Percentiles rank a stretch among this genome's conserved stretches.
Evolutionary conservation across 2,113 vertebrate genomes (phyloP).

Genomic region (Boleophthalmus pectinirostris): DNA sequence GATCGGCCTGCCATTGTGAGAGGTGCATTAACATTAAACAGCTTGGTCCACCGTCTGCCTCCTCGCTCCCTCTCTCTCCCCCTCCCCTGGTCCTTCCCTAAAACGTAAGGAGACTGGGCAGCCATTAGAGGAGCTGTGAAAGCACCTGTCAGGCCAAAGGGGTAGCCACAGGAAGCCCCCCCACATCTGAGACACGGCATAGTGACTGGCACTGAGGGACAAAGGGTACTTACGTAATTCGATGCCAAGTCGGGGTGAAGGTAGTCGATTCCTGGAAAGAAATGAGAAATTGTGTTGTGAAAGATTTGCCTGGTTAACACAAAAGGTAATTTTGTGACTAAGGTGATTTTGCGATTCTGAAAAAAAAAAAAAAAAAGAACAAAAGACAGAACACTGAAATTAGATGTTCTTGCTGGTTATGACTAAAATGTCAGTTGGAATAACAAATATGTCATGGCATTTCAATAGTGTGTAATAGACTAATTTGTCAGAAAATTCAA

Average conservation of each 20-base stretch:
- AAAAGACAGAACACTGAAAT: not conserved
- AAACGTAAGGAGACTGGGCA: conserved; percentile 62
- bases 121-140: conserved; percentile 58
- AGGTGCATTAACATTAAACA: conserved; percentile 73
- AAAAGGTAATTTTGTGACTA: not conserved
- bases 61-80: not conserved
- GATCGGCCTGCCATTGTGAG: conserved; percentile 62
- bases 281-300: not conserved
- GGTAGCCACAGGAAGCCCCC: conserved; percentile 23
- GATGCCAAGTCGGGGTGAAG: conserved; percentile 94
- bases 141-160: conserved; percentile 59
- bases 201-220: conserved; percentile 26
- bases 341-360: not conserved
- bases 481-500: not conserved
- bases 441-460: not conserved
- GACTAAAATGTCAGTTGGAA: not conserved
- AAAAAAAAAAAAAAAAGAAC: not conserved
- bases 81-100: conserved; percentile 44
- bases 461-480: not conserved
- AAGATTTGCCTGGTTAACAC: not conserved
- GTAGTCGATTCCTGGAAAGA: conserved; percentile 91
- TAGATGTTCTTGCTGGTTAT: not conserved
- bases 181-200: conserved; percentile 27
- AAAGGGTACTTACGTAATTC: conserved; percentile 89
- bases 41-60: conserved; percentile 64